Evolutionary conservation across 2,888 invertebrate genomes (phyloP), one percentile per base, ranked within the genome.

Genomic region (Drosophila histrio): DNA sequence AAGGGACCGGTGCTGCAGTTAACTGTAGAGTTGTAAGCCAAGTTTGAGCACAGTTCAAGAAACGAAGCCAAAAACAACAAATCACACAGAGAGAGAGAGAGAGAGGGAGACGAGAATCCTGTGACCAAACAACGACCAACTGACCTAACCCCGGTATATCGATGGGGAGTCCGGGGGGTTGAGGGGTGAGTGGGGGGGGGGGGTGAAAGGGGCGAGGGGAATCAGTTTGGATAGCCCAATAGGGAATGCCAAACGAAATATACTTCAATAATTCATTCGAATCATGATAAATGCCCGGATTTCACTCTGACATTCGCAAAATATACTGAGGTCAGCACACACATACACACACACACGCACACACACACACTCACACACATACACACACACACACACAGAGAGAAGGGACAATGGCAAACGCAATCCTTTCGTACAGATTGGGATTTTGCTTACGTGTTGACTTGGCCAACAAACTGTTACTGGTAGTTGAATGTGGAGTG

Each of bases 261-360:
- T 69, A 69, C 75, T 72, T 78, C 79, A 78, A 78, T 78, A 78
- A 78, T 78, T 78, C 77, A 78, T 78, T 78, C 57, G 69, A 78
- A 78, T 78, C 77, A 78, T 78, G 77, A 78, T 78, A 78, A 78
- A 78, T 78, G 77, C 57, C 72, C 78, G 77, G 77, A 78, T 78
- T 78, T 78, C 63, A 72, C 65, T 68, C 63, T 59, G 68, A 66
- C 76, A 77, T 66, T 72, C 66, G 66, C 77, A 78, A 78, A 78
- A 78, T 78, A 68, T 69, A 78, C 77, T 74, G 72, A 74, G 79
- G 75, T 78, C 77, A 78, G 78, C 78, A 69, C 54, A 62, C 59
- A 70, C 17, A 54, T 28, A 58, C 17, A 32, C 6, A 19, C 34
- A 36, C 11, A 44, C 24, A 32, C 17, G 26, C 32, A 47, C 24